Percentiles rank a stretch among this genome's conserved stretches.
Conservation (phyloP, 1,140 invertebrate genomes). For the Hormaphis cornu region DNA sequence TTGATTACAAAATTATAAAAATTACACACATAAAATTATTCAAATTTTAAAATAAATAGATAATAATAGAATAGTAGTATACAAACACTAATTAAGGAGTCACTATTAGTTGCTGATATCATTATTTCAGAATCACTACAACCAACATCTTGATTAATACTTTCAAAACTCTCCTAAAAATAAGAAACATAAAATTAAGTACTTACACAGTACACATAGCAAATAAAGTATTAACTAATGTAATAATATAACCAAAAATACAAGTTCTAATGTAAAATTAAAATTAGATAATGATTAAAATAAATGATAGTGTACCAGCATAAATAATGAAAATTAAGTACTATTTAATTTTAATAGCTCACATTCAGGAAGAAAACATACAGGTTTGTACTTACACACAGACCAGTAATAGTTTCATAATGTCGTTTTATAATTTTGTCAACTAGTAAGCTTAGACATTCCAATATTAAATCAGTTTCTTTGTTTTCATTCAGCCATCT, state of each 20-base stretch:
- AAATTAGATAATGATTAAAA: too few relatives aligned
- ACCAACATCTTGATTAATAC: neutral
- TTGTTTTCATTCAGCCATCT: slow-evolving; percentile 17
- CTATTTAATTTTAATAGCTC: too few relatives aligned
- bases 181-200: neutral
- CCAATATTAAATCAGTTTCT: slow-evolving; percentile 1
- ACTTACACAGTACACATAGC: too few relatives aligned
- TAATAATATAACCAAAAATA: too few relatives aligned
- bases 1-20: neutral
- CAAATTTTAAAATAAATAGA: too few relatives aligned
- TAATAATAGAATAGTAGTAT: neutral
- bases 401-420: neutral
- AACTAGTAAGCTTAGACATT: neutral
- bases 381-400: slow-evolving; percentile 19
- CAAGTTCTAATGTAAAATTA: too few relatives aligned
- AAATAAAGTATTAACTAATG: too few relatives aligned
- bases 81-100: neutral
- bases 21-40: too few relatives aligned
- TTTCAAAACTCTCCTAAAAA: slow-evolving; percentile 2
- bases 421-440: slow-evolving; percentile 8
- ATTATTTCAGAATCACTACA: neutral
- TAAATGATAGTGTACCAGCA: too few relatives aligned
- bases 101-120: neutral
- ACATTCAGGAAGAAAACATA: too few relatives aligned
- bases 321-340: too few relatives aligned